Conservation (phyloP, 2,797 vertebrate species). For the Gambelia wislizenii region DNA sequence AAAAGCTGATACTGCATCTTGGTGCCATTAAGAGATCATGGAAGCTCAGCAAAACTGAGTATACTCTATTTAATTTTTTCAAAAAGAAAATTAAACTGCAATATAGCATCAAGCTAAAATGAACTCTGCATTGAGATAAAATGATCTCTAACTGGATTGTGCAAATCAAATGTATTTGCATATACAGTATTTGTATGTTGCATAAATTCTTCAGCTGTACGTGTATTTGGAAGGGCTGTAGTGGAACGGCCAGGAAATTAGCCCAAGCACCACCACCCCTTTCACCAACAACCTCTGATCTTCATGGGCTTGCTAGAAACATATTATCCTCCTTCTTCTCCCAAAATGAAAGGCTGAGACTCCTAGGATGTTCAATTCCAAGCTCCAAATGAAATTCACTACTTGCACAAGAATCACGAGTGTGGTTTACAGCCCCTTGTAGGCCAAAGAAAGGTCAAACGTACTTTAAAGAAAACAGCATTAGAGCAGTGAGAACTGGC, state of each 20-base stretch:
- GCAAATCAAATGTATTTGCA: constrained; percentile 4
- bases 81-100: background rate
- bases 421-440: background rate
- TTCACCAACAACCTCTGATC: background rate
- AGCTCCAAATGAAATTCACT: background rate
- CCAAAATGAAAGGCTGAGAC: background rate
- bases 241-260: background rate
- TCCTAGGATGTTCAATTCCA: background rate
- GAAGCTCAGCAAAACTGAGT: background rate
- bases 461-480: background rate
- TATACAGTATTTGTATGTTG: background rate
- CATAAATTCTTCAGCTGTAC: background rate
- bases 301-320: background rate
- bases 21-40: background rate
- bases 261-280: background rate
- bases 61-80: background rate
- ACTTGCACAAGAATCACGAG: background rate
- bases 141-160: background rate
- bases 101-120: background rate
- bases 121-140: background rate
- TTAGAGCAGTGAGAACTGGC: background rate
- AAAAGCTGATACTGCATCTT: background rate
- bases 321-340: background rate
- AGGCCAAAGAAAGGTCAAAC: background rate
- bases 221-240: background rate